phyloP scores from a whole-genome alignment of 2,113 vertebrate genomes.

The Dasypus novemcinctus region DNA sequence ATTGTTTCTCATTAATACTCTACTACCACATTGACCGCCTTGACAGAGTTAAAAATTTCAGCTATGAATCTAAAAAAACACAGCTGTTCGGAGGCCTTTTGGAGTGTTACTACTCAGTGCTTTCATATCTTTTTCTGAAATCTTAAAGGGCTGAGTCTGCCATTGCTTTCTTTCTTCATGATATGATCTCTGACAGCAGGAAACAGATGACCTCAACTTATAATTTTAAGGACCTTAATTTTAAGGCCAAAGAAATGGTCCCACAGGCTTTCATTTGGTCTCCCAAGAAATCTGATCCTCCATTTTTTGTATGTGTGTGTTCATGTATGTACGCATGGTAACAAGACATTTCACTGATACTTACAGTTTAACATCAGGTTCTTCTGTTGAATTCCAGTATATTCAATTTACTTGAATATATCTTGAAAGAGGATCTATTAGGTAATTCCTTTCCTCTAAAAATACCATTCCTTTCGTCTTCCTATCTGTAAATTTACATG shows the following conservation, averaged over 20 bases:
- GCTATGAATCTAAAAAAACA: not conserved
- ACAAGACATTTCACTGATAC: not conserved
- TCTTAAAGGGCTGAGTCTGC: not conserved
- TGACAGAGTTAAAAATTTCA: not conserved
- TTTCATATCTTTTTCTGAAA: conserved; percentile 3
- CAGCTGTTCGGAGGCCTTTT: not conserved
- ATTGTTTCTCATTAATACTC: not conserved
- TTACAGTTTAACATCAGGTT: not conserved
- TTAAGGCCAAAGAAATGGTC: conserved; percentile 32
- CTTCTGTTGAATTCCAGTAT: not conserved
- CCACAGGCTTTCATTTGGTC: not conserved
- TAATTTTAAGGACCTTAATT: conserved; percentile 61
- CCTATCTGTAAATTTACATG: not conserved
- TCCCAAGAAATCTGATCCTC: not conserved
- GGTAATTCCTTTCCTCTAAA: not conserved
- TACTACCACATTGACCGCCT: not conserved
- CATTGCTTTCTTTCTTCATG: not conserved
- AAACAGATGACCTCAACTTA: not conserved
- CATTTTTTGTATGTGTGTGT: not conserved
- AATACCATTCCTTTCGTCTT: not conserved
- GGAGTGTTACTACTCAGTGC: not conserved
- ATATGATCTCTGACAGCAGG: conserved; percentile 23
- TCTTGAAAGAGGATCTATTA: not conserved
- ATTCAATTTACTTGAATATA: conserved; percentile 1
- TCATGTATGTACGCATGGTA: not conserved